Evolutionary conservation across 2,888 invertebrate genomes (phyloP).

Genomic region (Trachelus tabidus): DNA sequence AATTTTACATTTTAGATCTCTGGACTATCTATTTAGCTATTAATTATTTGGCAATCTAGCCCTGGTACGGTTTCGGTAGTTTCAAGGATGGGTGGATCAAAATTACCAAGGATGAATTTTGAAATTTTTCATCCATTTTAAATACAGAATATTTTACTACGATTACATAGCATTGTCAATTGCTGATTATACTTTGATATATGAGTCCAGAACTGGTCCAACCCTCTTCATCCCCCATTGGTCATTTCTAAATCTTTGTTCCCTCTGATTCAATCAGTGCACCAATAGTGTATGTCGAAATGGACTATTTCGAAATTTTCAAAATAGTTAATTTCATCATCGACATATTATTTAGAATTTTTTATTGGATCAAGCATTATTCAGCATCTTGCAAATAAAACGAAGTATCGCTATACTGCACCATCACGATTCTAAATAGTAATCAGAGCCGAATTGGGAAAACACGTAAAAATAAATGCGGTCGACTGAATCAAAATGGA

Average conservation of each 20-base stretch:
- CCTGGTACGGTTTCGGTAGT: not conserved
- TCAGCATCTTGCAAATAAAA: not conserved
- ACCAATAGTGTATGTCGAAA: not conserved
- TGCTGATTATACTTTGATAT: not conserved
- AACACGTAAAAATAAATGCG: not conserved
- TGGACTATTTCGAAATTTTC: not conserved
- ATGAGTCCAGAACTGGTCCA: not conserved
- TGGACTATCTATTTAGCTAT: not conserved
- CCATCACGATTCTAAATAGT: not conserved
- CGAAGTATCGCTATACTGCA: not conserved
- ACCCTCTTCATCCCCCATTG: not conserved
- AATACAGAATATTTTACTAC: not conserved
- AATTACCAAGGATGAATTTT: not conserved
- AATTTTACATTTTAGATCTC: constrained; percentile 17
- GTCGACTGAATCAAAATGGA: not conserved
- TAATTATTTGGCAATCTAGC: not conserved
- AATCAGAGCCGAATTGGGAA: not conserved
- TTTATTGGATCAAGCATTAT: not conserved
- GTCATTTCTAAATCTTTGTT: not conserved
- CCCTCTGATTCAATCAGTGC: not conserved
- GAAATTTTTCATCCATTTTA: not conserved
- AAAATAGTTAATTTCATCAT: not conserved
- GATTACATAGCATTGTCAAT: not conserved
- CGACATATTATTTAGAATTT: not conserved
- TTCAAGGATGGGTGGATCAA: not conserved